Evolutionary conservation across 2,888 invertebrate genomes (phyloP), one percentile per base, ranked within the genome.

Genomic region (Nymphalis c-album): DNA sequence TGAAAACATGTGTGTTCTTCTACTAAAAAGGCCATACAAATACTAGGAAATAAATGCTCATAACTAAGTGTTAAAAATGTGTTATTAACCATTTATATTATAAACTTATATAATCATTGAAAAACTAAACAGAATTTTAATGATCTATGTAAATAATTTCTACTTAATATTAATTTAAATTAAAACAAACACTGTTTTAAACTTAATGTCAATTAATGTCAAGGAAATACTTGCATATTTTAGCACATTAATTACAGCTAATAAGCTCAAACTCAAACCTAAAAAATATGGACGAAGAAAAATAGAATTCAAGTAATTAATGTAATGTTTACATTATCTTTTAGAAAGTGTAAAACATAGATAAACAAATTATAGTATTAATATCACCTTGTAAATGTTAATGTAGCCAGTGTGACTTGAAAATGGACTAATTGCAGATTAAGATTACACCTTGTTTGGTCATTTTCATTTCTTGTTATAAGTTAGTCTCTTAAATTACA

Each of bases 361-460:
- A 40, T 40, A 40, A 13, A 40, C 13, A 40, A 40, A 40, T 40
- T 40, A 40, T 40, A 50, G 50, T 10, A 20, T 20, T 50, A 50
- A 50, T 50, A 7, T 18, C 20, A 18, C 50, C 50, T 50, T 18
- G 18, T 50, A 20, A 50, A 20, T 50, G 20, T 50, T 50, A 10
- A 50, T 50, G 20, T 18, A 7, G 20, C 18, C 8, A 50, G 57
- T 26, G 57, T 57, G 17, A 57, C 57, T 57, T 57, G 26, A n/a
- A 57, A 57, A 57, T 57, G 57, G 26, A 57, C 7, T 57, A 57
- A 57, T 57, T 57, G n/a, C 35, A 57, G 57, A 57, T 31, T n/a
- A 57, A 57, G 35, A 35, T 57, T 57, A 57, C 57, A 57, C 57
- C n/a, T 57, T 31, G 26, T n/a, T n/a, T 6, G 16, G 31, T 6